Evolutionary conservation across 30 jellyfish, hydroid and myxozoan species (phyloP).

Genomic region (Haliclystus octoradiatus): DNA sequence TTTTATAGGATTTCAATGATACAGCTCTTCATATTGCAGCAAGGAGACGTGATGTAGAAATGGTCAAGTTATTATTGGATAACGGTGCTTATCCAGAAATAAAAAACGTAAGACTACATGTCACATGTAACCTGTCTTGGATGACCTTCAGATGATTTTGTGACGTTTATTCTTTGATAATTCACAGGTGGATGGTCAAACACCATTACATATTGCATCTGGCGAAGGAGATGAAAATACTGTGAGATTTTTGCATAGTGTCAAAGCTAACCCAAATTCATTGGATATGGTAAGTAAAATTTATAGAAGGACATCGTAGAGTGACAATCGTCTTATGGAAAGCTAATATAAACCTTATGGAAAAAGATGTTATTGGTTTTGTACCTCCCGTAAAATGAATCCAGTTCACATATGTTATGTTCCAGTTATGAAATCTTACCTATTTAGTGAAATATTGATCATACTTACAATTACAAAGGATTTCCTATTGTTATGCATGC

Average conservation of each 20-base stretch:
- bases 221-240: conserved; percentile 63
- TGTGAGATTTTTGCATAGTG: conserved; percentile 47
- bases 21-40: conserved; percentile 92
- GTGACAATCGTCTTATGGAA: too few species aligned
- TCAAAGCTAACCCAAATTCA: conserved; percentile 67
- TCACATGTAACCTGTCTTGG: too few species aligned
- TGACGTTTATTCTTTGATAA: background rate
- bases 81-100: conserved; percentile 53
- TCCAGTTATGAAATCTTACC: too few species aligned
- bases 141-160: background rate
- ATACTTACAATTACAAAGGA: too few species aligned
- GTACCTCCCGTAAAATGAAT: too few species aligned
- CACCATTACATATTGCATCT: conserved; percentile 78
- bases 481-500: too few species aligned
- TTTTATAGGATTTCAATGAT: conserved; percentile 46
- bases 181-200: conserved; percentile 76
- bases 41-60: conserved; percentile 44
- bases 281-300: conserved; percentile 51
- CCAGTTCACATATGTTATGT: too few species aligned
- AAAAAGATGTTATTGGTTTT: too few species aligned
- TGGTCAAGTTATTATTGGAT: conserved; percentile 46
- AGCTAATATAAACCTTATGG: too few species aligned
- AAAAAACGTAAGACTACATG: conserved; percentile 55
- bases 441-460: too few species aligned
- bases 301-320: too few species aligned